phyloP scores from a whole-genome alignment of 2,113 vertebrate species.

The Antidorcas marsupialis region DNA sequence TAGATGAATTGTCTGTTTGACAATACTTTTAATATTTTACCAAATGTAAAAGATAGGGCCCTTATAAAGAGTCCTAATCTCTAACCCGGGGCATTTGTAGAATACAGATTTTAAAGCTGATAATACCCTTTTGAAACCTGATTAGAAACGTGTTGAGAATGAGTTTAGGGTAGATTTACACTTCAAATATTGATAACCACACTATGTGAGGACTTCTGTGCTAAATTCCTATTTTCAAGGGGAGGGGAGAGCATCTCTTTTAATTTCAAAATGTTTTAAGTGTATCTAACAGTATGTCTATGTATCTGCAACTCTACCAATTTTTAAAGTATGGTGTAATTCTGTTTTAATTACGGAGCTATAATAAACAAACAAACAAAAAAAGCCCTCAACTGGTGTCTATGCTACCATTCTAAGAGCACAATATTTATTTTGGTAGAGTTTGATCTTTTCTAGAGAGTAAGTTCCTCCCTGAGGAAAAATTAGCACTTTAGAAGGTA shows the following conservation, averaged over 20 bases:
- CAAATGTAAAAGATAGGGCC: constrained; percentile 74
- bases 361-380: constrained; percentile 36
- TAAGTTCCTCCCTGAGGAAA: constrained; percentile 33
- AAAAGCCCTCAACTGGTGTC: constrained; percentile 41
- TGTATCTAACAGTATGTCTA: constrained; percentile 69
- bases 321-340: constrained; percentile 24
- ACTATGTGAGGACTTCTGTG: constrained; percentile 67
- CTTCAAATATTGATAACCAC: background rate
- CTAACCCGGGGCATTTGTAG: constrained; percentile 72
- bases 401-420: constrained; percentile 63
- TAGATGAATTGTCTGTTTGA: constrained; percentile 76
- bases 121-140: constrained; percentile 62
- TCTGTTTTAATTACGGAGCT: constrained; percentile 47
- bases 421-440: constrained; percentile 56
- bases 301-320: constrained; percentile 44
- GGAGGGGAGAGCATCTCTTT: constrained; percentile 40
- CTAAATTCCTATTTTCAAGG: constrained; percentile 57
- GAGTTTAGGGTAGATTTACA: constrained; percentile 72
- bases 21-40: constrained; percentile 75
- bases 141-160: constrained; percentile 69
- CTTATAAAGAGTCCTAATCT: constrained; percentile 69
- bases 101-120: constrained; percentile 69
- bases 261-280: constrained; percentile 37
- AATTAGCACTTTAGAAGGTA: constrained; percentile 57
- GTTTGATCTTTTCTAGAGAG: constrained; percentile 39